Evolutionary conservation across 1,140 invertebrate genomes (phyloP).

Genomic region (Cydia strobilella): DNA sequence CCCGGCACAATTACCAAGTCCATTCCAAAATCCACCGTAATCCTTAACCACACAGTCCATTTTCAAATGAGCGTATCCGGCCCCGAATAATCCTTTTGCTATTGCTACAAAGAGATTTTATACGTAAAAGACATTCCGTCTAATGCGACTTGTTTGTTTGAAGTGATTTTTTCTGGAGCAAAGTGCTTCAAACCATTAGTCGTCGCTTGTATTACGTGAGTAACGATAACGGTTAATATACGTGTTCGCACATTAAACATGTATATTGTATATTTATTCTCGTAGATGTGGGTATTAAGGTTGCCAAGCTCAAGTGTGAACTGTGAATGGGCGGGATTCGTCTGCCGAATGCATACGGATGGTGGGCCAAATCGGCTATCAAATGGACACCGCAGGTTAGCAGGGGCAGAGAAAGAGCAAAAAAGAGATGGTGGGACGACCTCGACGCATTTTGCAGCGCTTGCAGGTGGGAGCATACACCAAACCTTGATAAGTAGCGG

Average conservation of each 20-base stretch:
- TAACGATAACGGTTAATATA: conserved; percentile 15
- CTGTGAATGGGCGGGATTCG: too few relatives aligned
- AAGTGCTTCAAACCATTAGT: conserved; percentile 30
- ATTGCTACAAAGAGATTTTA: conserved; percentile 31
- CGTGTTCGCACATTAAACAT: not conserved
- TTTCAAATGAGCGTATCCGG: not conserved
- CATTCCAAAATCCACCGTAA: not conserved
- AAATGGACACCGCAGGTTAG: too few relatives aligned
- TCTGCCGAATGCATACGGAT: too few relatives aligned
- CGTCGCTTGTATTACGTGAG: not conserved
- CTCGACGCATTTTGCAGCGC: too few relatives aligned
- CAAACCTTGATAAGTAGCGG: too few relatives aligned
- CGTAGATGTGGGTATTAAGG: too few relatives aligned
- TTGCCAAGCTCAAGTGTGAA: too few relatives aligned
- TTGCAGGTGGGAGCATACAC: too few relatives aligned
- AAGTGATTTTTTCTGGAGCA: conserved; percentile 32
- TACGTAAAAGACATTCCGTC: conserved; percentile 29
- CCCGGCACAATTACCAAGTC: not conserved
- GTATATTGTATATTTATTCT: not conserved
- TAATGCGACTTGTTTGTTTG: conserved; percentile 32
- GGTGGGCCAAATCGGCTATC: too few relatives aligned
- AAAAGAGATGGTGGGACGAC: too few relatives aligned
- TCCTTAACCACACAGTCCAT: not conserved
- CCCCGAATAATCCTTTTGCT: conserved; percentile 24
- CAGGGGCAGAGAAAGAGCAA: too few relatives aligned